These are phyloP conservation scores for Pheosia gnoma DNA, from an alignment of 2,888 invertebrate species.

Conservation along the genomic window DNA sequence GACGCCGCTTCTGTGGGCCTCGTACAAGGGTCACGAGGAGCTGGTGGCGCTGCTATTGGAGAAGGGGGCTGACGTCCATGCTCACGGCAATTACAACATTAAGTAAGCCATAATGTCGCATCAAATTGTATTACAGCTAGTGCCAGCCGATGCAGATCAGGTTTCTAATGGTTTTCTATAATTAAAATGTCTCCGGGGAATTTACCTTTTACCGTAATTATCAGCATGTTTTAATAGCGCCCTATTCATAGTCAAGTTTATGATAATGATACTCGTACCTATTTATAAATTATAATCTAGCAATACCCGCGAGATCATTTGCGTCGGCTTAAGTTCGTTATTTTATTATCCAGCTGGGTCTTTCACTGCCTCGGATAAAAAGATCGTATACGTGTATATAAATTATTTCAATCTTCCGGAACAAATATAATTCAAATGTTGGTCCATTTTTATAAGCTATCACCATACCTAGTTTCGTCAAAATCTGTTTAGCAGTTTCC, in stretches of 20 bases:
- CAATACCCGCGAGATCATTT: no score
- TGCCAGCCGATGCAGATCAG: neutral
- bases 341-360: no score
- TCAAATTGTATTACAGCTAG: neutral
- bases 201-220: neutral
- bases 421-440: no score
- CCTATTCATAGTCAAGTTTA: neutral
- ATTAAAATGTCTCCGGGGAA: neutral
- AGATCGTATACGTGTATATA: no score
- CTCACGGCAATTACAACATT: constrained; percentile 97
- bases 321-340: no score
- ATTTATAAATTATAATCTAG: no score
- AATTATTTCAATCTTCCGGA: no score
- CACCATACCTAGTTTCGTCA: no score
- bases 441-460: no score
- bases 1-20: constrained; percentile 99
- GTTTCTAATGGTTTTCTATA: neutral
- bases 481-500: no score
- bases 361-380: no score
- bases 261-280: no score
- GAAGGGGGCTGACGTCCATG: constrained; percentile 96
- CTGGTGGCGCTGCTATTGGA: constrained; percentile 91
- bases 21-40: constrained; percentile 94
- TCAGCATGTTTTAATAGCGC: neutral
- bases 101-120: constrained; percentile 54